Base-by-base conservation (phyloP, 2,888 invertebrate species). In the Nemapogon koenigi region DNA sequence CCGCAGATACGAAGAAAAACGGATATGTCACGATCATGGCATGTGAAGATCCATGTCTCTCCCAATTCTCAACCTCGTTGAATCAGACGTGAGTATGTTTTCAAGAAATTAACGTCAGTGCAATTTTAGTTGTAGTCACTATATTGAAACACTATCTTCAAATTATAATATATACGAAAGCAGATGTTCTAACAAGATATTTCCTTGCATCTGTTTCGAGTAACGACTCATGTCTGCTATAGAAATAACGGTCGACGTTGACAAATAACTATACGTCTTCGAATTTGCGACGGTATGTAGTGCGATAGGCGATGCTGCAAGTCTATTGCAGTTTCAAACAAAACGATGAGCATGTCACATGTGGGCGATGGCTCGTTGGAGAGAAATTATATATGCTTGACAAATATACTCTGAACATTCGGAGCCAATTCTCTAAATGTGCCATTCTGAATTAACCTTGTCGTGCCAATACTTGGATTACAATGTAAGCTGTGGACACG, bases 301-400 rank as follows among this genome's bases (percentile, higher is more conserved):
- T 44, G 50, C 48, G 51, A 41, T 31, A 31, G 31, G 19, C 33
- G 33, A 33, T 33, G 33, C 16, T 11, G 13, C 37, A 28, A 4
- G 27, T 47, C 49, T 49, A 51, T 50, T 50, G 48, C 44, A 43
- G 45, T 45, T 37, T 41, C 35, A 42, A 49, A 49, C 49, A 51
- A 55, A 54, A 51, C 46, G 47, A 49, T 42, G 43, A 15, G 37
- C 37, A 37, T 40, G 32, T 31, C 35, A 35, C 44, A 45, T 44
- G 44, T 44, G 46, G 44, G 43, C 48, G 50, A 49, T 47, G 48
- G 49, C 46, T 49, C 46, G 49, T 50, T 57, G 56, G 54, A 54
- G 52, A 51, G 48, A 59, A 61, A 62, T 60, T 62, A 62, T 60
- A 60, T 59, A 55, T 54, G 58, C 51, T 59, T 58, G 58, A 63